Conservation (phyloP, 2,113 vertebrate species). For the Condylura cristata region DNA sequence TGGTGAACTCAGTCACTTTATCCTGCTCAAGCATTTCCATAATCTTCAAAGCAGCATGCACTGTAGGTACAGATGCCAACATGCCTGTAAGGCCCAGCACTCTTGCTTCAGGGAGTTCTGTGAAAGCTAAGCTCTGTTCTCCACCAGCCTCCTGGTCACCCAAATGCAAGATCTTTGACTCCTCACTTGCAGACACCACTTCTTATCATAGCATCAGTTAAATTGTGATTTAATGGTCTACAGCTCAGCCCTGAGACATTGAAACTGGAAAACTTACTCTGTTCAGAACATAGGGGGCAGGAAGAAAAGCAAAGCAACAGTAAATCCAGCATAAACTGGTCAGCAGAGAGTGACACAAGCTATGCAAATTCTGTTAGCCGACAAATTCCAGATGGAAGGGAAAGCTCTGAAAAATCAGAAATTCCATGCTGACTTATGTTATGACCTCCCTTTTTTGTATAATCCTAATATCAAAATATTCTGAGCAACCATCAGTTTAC, state of each 20-base stretch:
- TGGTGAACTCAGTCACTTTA: neutral
- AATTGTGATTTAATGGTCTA: neutral
- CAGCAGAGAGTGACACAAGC: accelerated
- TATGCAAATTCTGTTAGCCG: too few relatives aligned
- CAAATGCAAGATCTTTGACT: neutral
- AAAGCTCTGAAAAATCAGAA: too few relatives aligned
- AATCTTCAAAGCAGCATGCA: neutral
- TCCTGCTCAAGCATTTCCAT: neutral
- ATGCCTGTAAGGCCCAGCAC: neutral
- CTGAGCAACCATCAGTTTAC: too few relatives aligned
- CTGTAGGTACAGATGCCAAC: neutral
- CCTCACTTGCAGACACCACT: neutral
- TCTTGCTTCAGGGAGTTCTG: neutral
- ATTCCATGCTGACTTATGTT: too few relatives aligned
- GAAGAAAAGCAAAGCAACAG: neutral
- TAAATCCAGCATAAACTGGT: too few relatives aligned
- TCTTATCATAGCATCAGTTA: neutral
- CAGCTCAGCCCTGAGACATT: neutral
- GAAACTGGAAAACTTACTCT: neutral
- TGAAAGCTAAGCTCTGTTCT: neutral
- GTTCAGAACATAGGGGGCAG: neutral
- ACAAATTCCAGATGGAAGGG: too few relatives aligned
- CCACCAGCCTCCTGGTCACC: neutral
- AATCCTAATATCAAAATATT: too few relatives aligned
- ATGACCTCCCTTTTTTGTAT: too few relatives aligned